These are phyloP conservation scores for Antheraea mylitta DNA, from an alignment of 1,140 invertebrate genomes.

Conservation along the genomic window DNA sequence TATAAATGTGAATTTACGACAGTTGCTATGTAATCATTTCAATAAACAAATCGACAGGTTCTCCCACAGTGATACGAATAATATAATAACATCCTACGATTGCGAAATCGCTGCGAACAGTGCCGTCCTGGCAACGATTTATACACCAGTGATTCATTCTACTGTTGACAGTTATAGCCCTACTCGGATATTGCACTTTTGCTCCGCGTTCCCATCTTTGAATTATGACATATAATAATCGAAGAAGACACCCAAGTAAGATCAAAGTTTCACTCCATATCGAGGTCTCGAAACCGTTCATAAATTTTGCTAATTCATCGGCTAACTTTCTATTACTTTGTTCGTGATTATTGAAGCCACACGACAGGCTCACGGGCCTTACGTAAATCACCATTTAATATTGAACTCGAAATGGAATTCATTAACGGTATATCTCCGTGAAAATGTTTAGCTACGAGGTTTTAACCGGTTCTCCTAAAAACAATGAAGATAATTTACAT, in stretches of 20 bases:
- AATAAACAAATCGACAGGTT: constrained; percentile 49
- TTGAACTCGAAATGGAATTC: constrained; percentile 27
- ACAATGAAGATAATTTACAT: constrained; percentile 72
- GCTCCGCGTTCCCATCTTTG: constrained; percentile 51
- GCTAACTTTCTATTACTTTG: constrained; percentile 34
- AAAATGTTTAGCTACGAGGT: constrained; percentile 46
- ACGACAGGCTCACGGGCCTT: constrained; percentile 10
- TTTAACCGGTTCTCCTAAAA: constrained; percentile 52
- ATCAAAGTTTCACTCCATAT: not conserved
- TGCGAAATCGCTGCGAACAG: constrained; percentile 37
- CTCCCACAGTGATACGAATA: constrained; percentile 46
- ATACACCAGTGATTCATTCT: constrained; percentile 66
- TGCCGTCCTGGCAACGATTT: constrained; percentile 57
- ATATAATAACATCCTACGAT: constrained; percentile 48
- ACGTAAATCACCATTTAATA: constrained; percentile 21
- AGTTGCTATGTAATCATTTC: constrained; percentile 40
- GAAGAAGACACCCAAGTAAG: constrained; percentile 36
- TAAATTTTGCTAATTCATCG: constrained; percentile 37
- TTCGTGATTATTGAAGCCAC: constrained; percentile 9
- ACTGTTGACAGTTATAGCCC: constrained; percentile 64
- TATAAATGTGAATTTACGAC: constrained; percentile 13
- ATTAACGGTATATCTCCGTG: constrained; percentile 13
- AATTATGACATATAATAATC: constrained; percentile 63
- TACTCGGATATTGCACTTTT: constrained; percentile 66
- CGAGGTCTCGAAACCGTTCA: constrained; percentile 13